Evolutionary conservation across 2,113 vertebrate genomes (phyloP).

Genomic region (Penelope pileata): DNA sequence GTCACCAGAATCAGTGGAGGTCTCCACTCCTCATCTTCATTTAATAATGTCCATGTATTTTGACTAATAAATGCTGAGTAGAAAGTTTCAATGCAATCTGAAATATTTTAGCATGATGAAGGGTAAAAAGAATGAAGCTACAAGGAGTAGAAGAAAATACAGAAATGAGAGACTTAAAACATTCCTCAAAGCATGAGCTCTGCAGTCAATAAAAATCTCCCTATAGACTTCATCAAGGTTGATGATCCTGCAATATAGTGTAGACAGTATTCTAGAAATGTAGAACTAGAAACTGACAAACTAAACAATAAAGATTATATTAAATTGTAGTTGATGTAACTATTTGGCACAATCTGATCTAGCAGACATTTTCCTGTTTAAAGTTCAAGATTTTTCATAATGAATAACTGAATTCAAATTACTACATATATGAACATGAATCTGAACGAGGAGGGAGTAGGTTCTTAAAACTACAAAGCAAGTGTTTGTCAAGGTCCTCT

Average conservation of each 20-base stretch:
- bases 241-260: neutral
- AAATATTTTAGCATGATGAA: neutral
- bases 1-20: neutral
- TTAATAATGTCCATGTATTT: neutral
- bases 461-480: constrained; percentile 60
- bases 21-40: neutral
- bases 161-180: neutral
- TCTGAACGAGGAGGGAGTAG: neutral
- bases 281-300: neutral
- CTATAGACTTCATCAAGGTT: neutral
- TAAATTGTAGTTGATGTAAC: neutral
- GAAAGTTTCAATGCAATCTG: neutral
- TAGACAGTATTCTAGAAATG: neutral
- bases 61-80: neutral
- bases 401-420: constrained; percentile 31
- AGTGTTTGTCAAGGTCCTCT: constrained; percentile 53
- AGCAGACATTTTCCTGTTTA: neutral
- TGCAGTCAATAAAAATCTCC: neutral
- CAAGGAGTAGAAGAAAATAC: neutral
- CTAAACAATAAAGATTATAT: neutral
- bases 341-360: neutral
- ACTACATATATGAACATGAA: constrained; percentile 17
- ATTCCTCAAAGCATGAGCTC: neutral
- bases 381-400: constrained; percentile 13
- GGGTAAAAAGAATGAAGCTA: accelerated